Evolutionary conservation across 1,140 invertebrate species (phyloP).

Genomic region (Vanessa tameamea): DNA sequence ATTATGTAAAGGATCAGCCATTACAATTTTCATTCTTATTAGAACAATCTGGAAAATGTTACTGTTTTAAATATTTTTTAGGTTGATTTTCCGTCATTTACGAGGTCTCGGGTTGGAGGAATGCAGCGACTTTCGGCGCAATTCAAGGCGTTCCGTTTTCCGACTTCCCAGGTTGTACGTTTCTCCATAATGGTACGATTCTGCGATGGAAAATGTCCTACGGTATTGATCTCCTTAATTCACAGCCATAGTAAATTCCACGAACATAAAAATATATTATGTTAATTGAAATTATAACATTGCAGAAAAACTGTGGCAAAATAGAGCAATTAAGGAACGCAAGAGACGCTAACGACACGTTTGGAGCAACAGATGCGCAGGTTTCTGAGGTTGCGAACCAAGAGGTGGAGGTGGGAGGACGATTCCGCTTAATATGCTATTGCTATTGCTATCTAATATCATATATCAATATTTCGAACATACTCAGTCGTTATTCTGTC

Average conservation of each 20-base stretch:
- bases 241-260: not conserved
- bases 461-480: not conserved
- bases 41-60: no score
- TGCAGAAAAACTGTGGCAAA: conserved; percentile 58
- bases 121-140: conserved; percentile 76
- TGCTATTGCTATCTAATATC: not conserved
- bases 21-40: no score
- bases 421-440: not conserved
- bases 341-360: conserved; percentile 52
- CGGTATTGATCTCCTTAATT: conserved; percentile 68
- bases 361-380: conserved; percentile 39
- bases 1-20: no score
- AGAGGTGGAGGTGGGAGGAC: conserved; percentile 31
- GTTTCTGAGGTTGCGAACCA: conserved; percentile 35
- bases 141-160: conserved; percentile 87
- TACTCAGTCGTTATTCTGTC: no score
- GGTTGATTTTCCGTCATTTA: conserved; percentile 78
- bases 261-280: not conserved
- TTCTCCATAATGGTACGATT: conserved; percentile 87
- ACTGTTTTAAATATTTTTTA: conserved; percentile 29
- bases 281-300: not conserved
- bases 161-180: conserved; percentile 84
- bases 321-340: conserved; percentile 43
- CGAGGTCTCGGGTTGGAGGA: conserved; percentile 66
- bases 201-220: conserved; percentile 82